These are phyloP conservation scores for Phalacrocorax aristotelis DNA, from an alignment of 2,113 vertebrate genomes.

Conservation along the genomic window DNA sequence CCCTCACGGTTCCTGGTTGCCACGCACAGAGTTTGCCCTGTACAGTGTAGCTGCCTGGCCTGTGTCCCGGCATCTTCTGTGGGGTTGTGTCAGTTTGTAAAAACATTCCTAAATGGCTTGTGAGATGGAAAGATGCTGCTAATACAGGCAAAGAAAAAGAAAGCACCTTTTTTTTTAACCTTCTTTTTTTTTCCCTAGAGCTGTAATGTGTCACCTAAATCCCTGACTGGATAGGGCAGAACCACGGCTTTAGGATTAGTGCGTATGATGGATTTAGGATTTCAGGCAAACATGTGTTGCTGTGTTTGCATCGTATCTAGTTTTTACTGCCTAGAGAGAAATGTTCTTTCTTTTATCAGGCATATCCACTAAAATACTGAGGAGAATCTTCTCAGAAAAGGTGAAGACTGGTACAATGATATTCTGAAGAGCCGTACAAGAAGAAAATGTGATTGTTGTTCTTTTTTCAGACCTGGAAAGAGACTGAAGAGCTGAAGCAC, in stretches of 20 bases:
- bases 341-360: background rate
- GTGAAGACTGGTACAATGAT: background rate
- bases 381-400: background rate
- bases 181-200: background rate
- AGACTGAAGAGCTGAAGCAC: background rate
- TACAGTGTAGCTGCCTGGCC: background rate
- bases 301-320: background rate
- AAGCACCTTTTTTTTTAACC: background rate
- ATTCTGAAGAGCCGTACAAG: background rate
- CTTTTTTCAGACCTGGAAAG: background rate
- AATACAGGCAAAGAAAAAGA: background rate
- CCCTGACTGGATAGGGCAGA: conserved; percentile 73
- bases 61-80: background rate
- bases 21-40: background rate
- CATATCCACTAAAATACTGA: background rate
- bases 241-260: conserved; percentile 80
- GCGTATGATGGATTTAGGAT: conserved; percentile 81
- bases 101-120: background rate
- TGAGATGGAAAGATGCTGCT: background rate
- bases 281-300: conserved; percentile 75
- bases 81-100: background rate
- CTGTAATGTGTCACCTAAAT: conserved; percentile 69
- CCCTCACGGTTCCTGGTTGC: background rate
- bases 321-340: background rate
- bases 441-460: background rate